Evolutionary conservation across 2,888 invertebrate species (phyloP), one percentile per base, ranked within the genome.

Genomic region (Platerodrilus igneus): DNA sequence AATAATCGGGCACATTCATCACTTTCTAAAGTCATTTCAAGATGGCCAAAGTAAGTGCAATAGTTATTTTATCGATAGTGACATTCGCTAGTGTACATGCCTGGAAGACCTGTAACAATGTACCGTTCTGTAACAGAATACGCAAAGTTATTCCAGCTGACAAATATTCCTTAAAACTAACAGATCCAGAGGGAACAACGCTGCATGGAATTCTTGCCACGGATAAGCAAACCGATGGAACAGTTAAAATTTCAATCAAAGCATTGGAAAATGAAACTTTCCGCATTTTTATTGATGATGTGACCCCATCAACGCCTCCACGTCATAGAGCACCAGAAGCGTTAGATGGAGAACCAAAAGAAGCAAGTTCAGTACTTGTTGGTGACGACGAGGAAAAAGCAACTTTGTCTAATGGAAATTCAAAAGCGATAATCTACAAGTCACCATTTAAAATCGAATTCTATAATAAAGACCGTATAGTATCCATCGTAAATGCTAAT

Each of bases 381-480:
- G 9, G 13, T 23, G 7, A 18, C 25, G 14, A 11, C 7, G 13
- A 20, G 10, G 16, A 13, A 3, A 8, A 5, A 14, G 18, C 23
- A 23, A 19, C 23, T 6, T 14, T 37, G 4, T 11, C 2, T n/a
- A 5, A 23, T 17, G 30, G 17, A 4, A 16, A 34, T 10, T 5
- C 11, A 7, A 20, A 3, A 21, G 34, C 23, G 5, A 9, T 18
- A 20, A 38, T 43, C n/a, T 3, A 10, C 8, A n/a, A 10, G 3
- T 75, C 76, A 31, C 94, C 94, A 0, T 83, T 96, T 57, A 80
- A 81, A 59, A 64, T 93, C 2, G 89, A 93, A 62, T 76, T 90
- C 49, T 79, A 78, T 53, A 76, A 79, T 36, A 72, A 74, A 41
- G 73, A 78, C 15, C 75, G 78, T 10, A 75, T 86, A 4, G 80